Conservation (phyloP, 2,888 invertebrate genomes). For the Xylota sylvarum region DNA sequence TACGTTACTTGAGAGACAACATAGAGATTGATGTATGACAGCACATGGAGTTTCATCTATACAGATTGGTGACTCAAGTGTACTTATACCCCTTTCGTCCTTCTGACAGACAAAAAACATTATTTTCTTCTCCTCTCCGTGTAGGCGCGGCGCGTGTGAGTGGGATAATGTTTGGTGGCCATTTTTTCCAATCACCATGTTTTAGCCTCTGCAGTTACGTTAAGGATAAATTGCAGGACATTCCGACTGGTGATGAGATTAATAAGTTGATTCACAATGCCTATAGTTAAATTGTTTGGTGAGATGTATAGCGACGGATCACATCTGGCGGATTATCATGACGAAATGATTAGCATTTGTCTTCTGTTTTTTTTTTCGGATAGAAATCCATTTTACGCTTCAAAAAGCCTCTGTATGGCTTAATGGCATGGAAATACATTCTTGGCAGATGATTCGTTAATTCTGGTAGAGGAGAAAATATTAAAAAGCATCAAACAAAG, state of each 20-base stretch:
- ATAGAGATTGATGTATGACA: slow-evolving; percentile 50
- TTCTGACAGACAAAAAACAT: neutral
- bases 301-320: slow-evolving; percentile 30
- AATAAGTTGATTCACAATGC: slow-evolving; percentile 64
- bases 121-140: slow-evolving; percentile 1
- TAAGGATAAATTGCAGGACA: slow-evolving; percentile 61
- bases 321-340: slow-evolving; percentile 68
- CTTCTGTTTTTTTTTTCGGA: slow-evolving; percentile 28
- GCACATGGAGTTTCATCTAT: slow-evolving; percentile 42
- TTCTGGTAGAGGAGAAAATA: neutral
- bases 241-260: slow-evolving; percentile 64
- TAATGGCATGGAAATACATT: slow-evolving; percentile 48
- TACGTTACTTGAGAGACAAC: slow-evolving; percentile 27
- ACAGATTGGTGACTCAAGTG: slow-evolving; percentile 53
- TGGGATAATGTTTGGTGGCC: slow-evolving; percentile 38
- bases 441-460: slow-evolving; percentile 59
- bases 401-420: slow-evolving; percentile 19
- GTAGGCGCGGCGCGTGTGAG: slow-evolving; percentile 3
- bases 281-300: neutral
- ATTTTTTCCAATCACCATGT: slow-evolving; percentile 40
- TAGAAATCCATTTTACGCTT: slow-evolving; percentile 58
- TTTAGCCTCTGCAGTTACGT: slow-evolving; percentile 21
- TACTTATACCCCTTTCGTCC: slow-evolving; percentile 28
- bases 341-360: slow-evolving; percentile 65
- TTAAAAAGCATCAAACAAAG: neutral